These are phyloP conservation scores for Brachyhypopomus occidentalis DNA, from an alignment of 2,113 vertebrate species.

Conservation along the genomic window DNA sequence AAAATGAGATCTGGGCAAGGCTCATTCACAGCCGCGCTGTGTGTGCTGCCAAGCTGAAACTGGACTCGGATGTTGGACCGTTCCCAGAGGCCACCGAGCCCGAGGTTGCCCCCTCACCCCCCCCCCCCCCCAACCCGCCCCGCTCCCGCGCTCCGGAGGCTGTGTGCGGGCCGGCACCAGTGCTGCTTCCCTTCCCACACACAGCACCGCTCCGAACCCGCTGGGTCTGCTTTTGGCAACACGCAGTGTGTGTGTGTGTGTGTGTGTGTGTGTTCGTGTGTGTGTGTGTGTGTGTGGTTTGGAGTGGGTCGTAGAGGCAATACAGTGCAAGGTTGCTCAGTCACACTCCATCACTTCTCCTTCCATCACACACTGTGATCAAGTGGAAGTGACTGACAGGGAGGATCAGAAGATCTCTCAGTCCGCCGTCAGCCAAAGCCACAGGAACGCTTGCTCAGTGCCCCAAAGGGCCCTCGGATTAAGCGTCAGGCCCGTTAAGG, in stretches of 20 bases:
- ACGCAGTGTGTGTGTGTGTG: constrained; percentile 58
- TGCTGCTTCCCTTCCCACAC: background rate
- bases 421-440: background rate
- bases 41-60: too few relatives aligned
- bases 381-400: background rate
- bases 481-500: too few relatives aligned
- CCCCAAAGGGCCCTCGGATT: too few relatives aligned
- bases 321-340: background rate
- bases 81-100: too few relatives aligned
- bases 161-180: background rate
- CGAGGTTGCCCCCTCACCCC: too few relatives aligned
- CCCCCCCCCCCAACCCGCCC: too few relatives aligned
- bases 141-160: too few relatives aligned
- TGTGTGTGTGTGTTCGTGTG: background rate
- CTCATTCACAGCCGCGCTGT: too few relatives aligned
- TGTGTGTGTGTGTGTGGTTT: constrained; percentile 11
- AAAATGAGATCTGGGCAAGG: too few relatives aligned
- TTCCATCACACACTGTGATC: background rate
- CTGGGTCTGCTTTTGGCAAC: constrained; percentile 64
- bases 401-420: background rate
- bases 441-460: background rate
- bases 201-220: constrained; percentile 4
- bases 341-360: background rate
- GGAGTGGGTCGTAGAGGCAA: background rate
- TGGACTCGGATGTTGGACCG: too few relatives aligned